Percentiles rank a stretch among this genome's conserved stretches.
Conservation (phyloP, 2,888 invertebrate species). For the Lasioglossum oenotherae region DNA sequence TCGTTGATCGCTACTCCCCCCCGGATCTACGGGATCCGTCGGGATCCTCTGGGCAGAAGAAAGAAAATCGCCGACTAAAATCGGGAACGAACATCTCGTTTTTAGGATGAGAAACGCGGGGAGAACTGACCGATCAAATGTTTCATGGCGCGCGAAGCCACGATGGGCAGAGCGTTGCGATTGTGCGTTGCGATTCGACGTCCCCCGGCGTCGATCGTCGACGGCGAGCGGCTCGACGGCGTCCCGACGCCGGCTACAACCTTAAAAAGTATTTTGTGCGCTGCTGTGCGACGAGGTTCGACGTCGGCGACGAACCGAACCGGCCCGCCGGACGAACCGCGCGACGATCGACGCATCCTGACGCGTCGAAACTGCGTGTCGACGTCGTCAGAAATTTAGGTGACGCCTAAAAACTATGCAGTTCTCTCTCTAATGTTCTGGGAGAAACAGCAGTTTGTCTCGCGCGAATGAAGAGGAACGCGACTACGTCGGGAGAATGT, state of each 20-base stretch:
- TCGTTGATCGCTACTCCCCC: slow-evolving; percentile 2
- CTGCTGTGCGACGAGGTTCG: slow-evolving; percentile 18
- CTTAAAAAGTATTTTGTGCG: slow-evolving; percentile 45
- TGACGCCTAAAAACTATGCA: neutral
- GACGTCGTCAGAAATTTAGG: neutral
- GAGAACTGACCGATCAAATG: neutral
- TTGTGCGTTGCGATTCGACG: slow-evolving; percentile 59
- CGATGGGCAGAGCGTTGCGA: slow-evolving; percentile 30
- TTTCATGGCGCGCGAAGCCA: neutral
- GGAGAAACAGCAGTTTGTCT: neutral
- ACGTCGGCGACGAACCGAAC: neutral
- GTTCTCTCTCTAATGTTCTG: neutral
- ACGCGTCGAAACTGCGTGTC: too few relatives aligned
- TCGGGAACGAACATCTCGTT: neutral
- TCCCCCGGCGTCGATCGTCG: neutral
- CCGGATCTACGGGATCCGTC: neutral
- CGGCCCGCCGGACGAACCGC: neutral
- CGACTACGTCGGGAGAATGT: neutral
- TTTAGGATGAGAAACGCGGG: neutral
- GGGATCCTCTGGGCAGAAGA: neutral
- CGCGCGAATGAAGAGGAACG: neutral
- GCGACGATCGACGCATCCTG: neutral
- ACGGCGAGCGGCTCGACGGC: neutral
- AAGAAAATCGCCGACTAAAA: neutral
- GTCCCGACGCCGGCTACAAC: neutral